These are phyloP conservation scores for Sebastes schlegelii DNA, from an alignment of 2,113 vertebrate genomes.

Conservation along the genomic window DNA sequence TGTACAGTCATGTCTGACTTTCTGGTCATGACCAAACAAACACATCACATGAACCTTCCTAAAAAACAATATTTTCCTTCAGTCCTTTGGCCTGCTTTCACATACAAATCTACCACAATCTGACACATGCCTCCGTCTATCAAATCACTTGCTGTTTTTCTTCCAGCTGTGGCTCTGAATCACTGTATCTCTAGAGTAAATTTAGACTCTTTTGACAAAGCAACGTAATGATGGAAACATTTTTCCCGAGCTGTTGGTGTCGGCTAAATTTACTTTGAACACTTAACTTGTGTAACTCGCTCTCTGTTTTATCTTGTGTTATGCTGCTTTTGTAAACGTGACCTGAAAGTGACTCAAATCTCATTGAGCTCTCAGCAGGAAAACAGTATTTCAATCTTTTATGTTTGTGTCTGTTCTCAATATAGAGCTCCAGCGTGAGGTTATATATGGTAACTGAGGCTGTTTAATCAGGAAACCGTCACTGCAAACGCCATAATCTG, in stretches of 20 bases:
- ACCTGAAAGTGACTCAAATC: constrained; percentile 45
- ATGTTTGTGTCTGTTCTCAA: constrained; percentile 45
- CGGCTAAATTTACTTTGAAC: constrained; percentile 46
- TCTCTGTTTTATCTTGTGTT: constrained; percentile 9
- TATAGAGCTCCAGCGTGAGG: constrained; percentile 42
- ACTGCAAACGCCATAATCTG: constrained; percentile 26
- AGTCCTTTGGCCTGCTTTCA: constrained; percentile 29
- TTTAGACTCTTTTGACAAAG: constrained; percentile 52
- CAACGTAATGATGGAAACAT: constrained; percentile 26
- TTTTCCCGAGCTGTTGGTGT: constrained; percentile 35
- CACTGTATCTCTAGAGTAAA: constrained; percentile 44
- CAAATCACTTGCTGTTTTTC: constrained; percentile 50
- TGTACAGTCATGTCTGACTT: background rate
- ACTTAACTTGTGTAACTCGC: constrained; percentile 13
- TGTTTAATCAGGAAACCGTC: constrained; percentile 50
- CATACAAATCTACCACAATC: constrained; percentile 41
- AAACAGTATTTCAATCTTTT: constrained; percentile 37
- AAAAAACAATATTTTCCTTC: constrained; percentile 25
- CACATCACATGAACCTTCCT: constrained; percentile 5
- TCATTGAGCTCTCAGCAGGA: constrained; percentile 25
- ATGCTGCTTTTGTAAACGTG: constrained; percentile 29
- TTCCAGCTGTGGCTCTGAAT: constrained; percentile 41
- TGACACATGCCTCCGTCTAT: constrained; percentile 54
- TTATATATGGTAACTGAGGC: constrained; percentile 44
- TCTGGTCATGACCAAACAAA: constrained; percentile 13